Conservation (phyloP, 1,140 invertebrate species). For the Drosophila lini region DNA sequence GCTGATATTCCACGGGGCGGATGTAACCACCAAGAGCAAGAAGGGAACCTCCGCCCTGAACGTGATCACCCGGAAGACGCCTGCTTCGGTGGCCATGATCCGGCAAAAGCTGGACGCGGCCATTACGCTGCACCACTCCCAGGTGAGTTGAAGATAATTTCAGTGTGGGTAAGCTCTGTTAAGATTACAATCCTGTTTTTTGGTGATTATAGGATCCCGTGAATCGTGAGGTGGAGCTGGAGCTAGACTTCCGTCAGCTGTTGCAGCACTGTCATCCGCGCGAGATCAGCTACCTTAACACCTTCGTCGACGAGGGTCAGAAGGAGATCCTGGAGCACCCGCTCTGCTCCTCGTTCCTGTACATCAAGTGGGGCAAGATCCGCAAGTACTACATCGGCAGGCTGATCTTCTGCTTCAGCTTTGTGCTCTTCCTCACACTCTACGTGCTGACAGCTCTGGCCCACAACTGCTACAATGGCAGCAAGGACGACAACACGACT, state of each 20-base stretch:
- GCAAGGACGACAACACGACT: slow-evolving; percentile 88
- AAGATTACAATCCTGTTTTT: too few species aligned
- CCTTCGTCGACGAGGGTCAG: slow-evolving; percentile 92
- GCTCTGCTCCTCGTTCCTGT: slow-evolving; percentile 92
- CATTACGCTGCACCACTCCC: slow-evolving; percentile 90
- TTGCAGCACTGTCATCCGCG: slow-evolving; percentile 91
- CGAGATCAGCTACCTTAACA: slow-evolving; percentile 92
- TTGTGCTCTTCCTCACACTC: slow-evolving; percentile 90
- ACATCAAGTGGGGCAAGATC: slow-evolving; percentile 95
- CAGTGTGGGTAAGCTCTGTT: too few species aligned
- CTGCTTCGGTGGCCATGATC: slow-evolving; percentile 91
- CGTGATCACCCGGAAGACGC: slow-evolving; percentile 92
- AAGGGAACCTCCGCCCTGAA: slow-evolving; percentile 92
- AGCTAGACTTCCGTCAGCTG: slow-evolving; percentile 91
- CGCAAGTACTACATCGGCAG: slow-evolving; percentile 93
- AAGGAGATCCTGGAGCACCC: slow-evolving; percentile 93
- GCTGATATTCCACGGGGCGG: slow-evolving; percentile 92
- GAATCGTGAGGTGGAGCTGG: slow-evolving; percentile 91
- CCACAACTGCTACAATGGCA: slow-evolving; percentile 91
- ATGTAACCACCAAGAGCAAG: slow-evolving; percentile 92
- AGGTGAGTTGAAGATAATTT: slow-evolving; percentile 28
- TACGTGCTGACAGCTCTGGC: slow-evolving; percentile 91
- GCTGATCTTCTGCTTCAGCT: slow-evolving; percentile 91
- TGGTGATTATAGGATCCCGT: slow-evolving; percentile 86
- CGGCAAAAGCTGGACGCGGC: slow-evolving; percentile 91